Evolutionary conservation across 2,113 vertebrate genomes (phyloP), one percentile per base, ranked within the genome.

Genomic region (Odobenus rosmarus): DNA sequence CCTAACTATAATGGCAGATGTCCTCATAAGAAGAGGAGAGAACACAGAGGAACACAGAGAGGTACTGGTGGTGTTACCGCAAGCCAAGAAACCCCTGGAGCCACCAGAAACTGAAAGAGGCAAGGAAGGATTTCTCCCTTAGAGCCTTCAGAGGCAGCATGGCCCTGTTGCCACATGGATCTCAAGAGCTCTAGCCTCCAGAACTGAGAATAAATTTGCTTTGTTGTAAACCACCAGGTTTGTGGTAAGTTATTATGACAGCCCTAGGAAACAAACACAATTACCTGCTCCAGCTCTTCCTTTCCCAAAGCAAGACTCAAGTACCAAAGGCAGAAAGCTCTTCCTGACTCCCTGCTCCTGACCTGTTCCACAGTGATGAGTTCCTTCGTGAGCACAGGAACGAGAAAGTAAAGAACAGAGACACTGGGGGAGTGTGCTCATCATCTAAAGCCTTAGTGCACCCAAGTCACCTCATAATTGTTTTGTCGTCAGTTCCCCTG

Each of bases 351-450:
- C 15, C 14, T 4, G 12, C 57, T 33, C 55, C 21, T 49, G 7
- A 39, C 11, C 42, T 76, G 5, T 9, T 59, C 16, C 57, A 53
- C 33, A 76, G 14, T 16, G 42, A 69, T 31, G 23, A 23, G 16
- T 71, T 21, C 12, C 80, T 92, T 95, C 18, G 1, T 39, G 13
- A 85, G 23, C n/a, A 46, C 21, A 33, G 42, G 1, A 69, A 14
- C 1, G 59, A 82, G 61, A 80, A 64, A 31, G 33, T 5, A 42
- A 84, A 95, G 51, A 69, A 51, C 28, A 51, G 9, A 74, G n/a
- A 28, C 49, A 23, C 8, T 2, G 14, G 7, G 11, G 15, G 1
- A n/a, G 1, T 0, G 13, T 7, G 2, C 31, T 51, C 3, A 1
- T 3, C 28, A 15, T 23, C 31, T 7, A 13, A 74, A 64, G 11